Evolutionary conservation across 2,797 vertebrate species (phyloP).

Genomic region (Hoplostethus atlanticus): DNA sequence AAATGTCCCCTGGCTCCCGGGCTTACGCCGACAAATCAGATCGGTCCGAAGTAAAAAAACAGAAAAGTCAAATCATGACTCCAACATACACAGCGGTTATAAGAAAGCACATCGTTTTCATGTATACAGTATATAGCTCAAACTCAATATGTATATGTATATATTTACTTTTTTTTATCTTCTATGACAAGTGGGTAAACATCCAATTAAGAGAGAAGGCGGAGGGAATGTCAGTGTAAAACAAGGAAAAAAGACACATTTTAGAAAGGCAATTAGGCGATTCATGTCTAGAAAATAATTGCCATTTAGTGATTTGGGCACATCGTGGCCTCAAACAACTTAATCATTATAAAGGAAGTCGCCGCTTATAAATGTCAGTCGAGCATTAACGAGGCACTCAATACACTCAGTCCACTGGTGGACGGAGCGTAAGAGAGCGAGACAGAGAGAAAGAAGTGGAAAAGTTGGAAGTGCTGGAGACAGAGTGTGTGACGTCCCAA

Average conservation of each 20-base stretch:
- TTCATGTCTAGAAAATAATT: constrained; percentile 27
- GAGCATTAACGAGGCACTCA: constrained; percentile 45
- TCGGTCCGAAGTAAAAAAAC: too few species aligned
- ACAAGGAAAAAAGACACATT: not conserved
- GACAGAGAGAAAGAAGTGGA: not conserved
- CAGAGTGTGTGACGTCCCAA: constrained; percentile 35
- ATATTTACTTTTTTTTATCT: too few species aligned
- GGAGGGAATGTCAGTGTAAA: constrained; percentile 8
- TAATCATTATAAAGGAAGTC: constrained; percentile 45
- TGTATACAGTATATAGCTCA: constrained; percentile 3
- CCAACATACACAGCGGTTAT: not conserved
- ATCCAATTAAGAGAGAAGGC: not conserved
- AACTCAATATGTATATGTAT: not conserved
- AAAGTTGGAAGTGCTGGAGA: constrained; percentile 16
- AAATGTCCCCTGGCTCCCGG: too few species aligned
- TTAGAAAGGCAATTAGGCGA: constrained; percentile 30
- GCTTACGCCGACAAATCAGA: too few species aligned
- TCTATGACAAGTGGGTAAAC: not conserved
- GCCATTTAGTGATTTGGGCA: constrained; percentile 13
- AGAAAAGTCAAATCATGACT: constrained; percentile 3
- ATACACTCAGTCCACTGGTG: constrained; percentile 17
- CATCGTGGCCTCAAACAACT: constrained; percentile 29
- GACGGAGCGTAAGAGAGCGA: not conserved
- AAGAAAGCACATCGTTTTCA: not conserved
- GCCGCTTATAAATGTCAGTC: constrained; percentile 50